A percentile compares a stretch with the other conserved stretches of the same genome.
These are phyloP conservation scores for Isoperla grammatica DNA, from an alignment of 2,888 invertebrate genomes.

Conservation along the genomic window DNA sequence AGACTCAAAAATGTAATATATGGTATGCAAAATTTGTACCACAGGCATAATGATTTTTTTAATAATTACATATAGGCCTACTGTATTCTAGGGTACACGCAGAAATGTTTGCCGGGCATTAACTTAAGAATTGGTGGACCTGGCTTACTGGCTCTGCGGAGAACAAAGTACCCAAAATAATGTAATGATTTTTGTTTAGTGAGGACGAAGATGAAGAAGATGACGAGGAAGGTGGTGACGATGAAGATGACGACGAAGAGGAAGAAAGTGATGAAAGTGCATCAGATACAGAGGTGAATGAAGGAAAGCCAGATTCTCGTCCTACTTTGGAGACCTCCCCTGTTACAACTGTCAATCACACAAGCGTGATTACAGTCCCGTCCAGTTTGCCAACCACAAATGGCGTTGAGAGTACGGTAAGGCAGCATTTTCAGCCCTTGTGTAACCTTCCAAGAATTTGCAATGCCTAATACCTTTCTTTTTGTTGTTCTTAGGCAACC, in stretches of 20 bases:
- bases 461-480: neutral
- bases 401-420: neutral
- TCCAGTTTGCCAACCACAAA: constrained; percentile 3
- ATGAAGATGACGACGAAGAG: constrained; percentile 42
- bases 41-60: no score
- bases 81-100: no score
- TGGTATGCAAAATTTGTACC: no score
- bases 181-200: constrained; percentile 25
- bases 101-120: no score
- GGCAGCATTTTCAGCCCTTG: neutral
- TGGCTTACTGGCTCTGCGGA: no score
- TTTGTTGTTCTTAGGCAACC: constrained; percentile 35
- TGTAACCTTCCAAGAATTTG: neutral
- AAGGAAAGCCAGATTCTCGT: constrained; percentile 35
- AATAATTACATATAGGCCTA: no score
- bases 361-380: neutral
- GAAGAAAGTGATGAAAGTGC: constrained; percentile 34
- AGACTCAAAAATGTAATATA: no score
- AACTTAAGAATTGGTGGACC: no score
- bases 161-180: no score
- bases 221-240: constrained; percentile 52
- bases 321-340: constrained; percentile 19
- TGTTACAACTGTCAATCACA: no score
- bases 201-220: constrained; percentile 55
- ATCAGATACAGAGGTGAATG: constrained; percentile 37